Base-by-base conservation (phyloP, 2,888 invertebrate genomes). In the Dryobota labecula region DNA sequence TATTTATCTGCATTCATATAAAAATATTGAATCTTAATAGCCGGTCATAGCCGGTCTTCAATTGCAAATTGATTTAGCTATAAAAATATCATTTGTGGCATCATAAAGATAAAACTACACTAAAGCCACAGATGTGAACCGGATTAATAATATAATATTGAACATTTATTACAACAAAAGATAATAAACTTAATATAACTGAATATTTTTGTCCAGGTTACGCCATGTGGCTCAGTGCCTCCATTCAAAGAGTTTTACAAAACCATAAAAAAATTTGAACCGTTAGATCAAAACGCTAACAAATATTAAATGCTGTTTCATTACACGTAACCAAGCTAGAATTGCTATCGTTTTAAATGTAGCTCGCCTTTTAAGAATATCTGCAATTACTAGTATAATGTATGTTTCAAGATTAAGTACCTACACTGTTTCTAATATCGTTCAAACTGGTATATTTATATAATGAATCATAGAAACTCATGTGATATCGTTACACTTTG, bases 401-500 rank as follows among this genome's bases (percentile, higher is more conserved):
- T 57, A 41, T 68, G 36, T 45, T 20, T 69, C 68, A 45, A 78
- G 51, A 73, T 73, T 65, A 30, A n/a, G 30, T 61, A 73, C 60
- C 51, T 69, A 53, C 36, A 65, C 62, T 67, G 30, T 74, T 80
- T 80, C 70, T 70, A 70, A 83, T 83, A 75, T 64, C 51, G 27
- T 56, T 82, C 30, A 61, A 70, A 73, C 63, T 54, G 27, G 30
- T 83, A 79, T 80, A 67, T 80, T 83, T 70, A 78, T 63, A 75
- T 58, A 76, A 84, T 87, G 88, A 90, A 83, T 90, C 86, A 89
- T 84, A 83, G 74, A 80, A 82, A 79, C 80, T 78, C 84, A 83
- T 87, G 80, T 86, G 84, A 88, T 86, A 85, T 86, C 79, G 82
- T 86, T 87, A 84, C 68, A 81, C 79, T 83, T 83, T 83, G 84